phyloP scores from a whole-genome alignment of 2,888 invertebrate genomes.

The Ophion slaviceki region DNA sequence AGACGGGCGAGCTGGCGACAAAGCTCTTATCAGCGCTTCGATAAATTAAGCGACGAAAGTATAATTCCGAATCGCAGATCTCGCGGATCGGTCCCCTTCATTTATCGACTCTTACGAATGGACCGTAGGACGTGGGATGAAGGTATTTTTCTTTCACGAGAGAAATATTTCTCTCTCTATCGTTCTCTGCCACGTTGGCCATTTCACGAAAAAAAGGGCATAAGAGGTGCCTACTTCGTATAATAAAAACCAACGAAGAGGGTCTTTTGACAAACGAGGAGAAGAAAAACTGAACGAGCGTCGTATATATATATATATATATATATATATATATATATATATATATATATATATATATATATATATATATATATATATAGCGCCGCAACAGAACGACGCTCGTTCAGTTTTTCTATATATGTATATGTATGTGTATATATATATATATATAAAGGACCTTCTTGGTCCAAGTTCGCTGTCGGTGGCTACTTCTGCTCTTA shows the following conservation, averaged over 20 bases:
- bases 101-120: too few species aligned
- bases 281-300: slow-evolving; percentile 21
- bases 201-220: slow-evolving; percentile 49
- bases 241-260: slow-evolving; percentile 23
- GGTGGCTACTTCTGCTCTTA: slow-evolving; percentile 43
- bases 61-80: background rate
- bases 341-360: slow-evolving; percentile 11
- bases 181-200: slow-evolving; percentile 18
- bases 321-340: too few species aligned
- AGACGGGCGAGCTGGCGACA: too few species aligned
- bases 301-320: background rate
- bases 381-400: too few species aligned
- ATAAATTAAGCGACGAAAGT: background rate
- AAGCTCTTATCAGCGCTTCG: too few species aligned
- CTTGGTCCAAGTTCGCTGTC: slow-evolving; percentile 29
- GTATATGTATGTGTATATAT: slow-evolving; percentile 3
- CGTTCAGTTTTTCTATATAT: too few species aligned
- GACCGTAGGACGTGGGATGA: background rate
- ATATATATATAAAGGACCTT: background rate
- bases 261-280: slow-evolving; percentile 50
- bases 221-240: slow-evolving; percentile 31
- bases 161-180: background rate
- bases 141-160: background rate
- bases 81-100: too few species aligned
- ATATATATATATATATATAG: background rate